Percentiles rank a stretch among this genome's conserved stretches.
Conservation (phyloP, 2,888 invertebrate species). For the Philopedon plagiatum region DNA sequence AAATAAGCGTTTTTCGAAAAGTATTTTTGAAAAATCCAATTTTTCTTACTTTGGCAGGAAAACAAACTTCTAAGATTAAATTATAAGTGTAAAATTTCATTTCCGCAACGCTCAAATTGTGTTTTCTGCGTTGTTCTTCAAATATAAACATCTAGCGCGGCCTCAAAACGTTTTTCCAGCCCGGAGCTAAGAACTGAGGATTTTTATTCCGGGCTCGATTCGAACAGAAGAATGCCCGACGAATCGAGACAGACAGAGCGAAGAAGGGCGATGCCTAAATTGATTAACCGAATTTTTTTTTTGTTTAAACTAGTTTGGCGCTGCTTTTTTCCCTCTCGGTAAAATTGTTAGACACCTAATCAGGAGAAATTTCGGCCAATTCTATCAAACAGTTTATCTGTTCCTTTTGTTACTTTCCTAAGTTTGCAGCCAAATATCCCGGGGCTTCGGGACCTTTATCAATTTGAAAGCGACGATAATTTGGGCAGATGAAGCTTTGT, state of each 20-base stretch:
- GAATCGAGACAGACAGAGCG: background rate
- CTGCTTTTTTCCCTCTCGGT: slow-evolving; percentile 4
- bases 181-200: slow-evolving; percentile 7
- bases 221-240: slow-evolving; percentile 22
- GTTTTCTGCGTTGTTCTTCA: background rate
- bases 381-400: slow-evolving; percentile 16
- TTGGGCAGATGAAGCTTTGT: background rate
- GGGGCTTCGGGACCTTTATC: background rate
- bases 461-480: background rate
- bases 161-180: slow-evolving; percentile 17
- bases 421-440: background rate
- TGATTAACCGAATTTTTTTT: slow-evolving; percentile 39
- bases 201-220: slow-evolving; percentile 33
- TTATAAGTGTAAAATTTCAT: too few relatives aligned
- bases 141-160: background rate
- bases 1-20: too few relatives aligned
- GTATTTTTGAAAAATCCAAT: too few relatives aligned
- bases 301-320: slow-evolving; percentile 37
- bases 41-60: too few relatives aligned
- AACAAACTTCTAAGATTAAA: too few relatives aligned
- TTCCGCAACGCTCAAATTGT: background rate
- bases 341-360: slow-evolving; percentile 15
- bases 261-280: slow-evolving; percentile 22
- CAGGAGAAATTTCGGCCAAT: slow-evolving; percentile 14
- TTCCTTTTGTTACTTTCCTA: slow-evolving; percentile 12